Conservation (phyloP, 2,797 vertebrate species). For the Sardinella longiceps region DNA sequence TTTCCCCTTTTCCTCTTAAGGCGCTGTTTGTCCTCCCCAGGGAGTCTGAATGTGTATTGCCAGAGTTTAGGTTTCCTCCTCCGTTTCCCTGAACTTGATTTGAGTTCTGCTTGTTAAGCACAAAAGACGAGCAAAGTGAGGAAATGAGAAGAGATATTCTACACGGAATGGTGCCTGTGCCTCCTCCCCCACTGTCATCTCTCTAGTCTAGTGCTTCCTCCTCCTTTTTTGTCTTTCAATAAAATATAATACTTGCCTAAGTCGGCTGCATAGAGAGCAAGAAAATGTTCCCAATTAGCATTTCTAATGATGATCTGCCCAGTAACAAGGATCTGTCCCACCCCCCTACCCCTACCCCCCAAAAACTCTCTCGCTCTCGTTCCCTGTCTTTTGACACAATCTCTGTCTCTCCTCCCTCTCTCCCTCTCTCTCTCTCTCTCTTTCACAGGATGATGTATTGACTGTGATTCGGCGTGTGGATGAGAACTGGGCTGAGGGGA, state of each 20-base stretch:
- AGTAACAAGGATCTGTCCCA: conserved; percentile 8
- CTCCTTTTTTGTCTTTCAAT: background rate
- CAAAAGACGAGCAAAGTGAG: conserved; percentile 44
- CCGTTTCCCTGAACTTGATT: background rate
- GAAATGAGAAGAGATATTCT: conserved; percentile 34
- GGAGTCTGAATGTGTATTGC: background rate
- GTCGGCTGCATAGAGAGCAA: conserved; percentile 12
- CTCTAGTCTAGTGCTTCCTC: background rate
- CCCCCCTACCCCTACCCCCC: background rate
- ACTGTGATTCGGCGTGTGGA: conserved; percentile 98
- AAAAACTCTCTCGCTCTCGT: background rate
- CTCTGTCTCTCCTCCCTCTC: background rate
- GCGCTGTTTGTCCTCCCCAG: background rate
- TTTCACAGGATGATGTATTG: conserved; percentile 90
- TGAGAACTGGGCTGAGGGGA: conserved; percentile 99
- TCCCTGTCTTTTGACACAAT: background rate
- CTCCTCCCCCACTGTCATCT: background rate
- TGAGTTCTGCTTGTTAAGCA: conserved; percentile 52
- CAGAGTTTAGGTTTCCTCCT: conserved; percentile 4
- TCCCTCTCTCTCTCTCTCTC: conserved; percentile 2
- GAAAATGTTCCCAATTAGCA: conserved; percentile 42
- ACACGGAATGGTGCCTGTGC: background rate
- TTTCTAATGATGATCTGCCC: conserved; percentile 43
- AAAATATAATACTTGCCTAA: conserved; percentile 17
- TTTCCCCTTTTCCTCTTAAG: background rate